Base-by-base conservation (phyloP, 2,113 vertebrate species). In the Mola mola region DNA sequence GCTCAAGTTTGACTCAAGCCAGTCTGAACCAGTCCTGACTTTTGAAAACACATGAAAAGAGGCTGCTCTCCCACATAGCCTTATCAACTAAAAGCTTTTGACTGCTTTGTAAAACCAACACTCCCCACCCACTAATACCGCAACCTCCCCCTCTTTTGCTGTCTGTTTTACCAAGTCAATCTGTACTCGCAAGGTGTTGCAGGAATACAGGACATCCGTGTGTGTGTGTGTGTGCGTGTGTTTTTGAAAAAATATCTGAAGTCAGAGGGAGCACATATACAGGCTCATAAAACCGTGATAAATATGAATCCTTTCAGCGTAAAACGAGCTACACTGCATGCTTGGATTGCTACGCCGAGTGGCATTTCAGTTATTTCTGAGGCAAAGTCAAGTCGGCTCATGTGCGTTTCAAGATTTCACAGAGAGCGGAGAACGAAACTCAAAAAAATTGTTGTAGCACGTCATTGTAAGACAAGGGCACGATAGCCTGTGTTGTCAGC, bases 31-130 rank as follows among this genome's bases (percentile, higher is more conserved):
- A 46, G 3, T 10, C 5, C 20, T 78, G 34, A 57, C 37, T 36
- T 68, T 43, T 42, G 3, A 26, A 53, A 47, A 20, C 2, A 50
- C 4, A 29, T 0, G 6, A 11, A 29, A 19, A 3, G 5, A 15
- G n/a, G 52, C 15, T 5, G 24, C 25, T 16, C 40, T 3, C 11
- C 9, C 53, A 53, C 46, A 12, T 9, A 26, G 29, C 17, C 51
- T 70, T 66, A 73, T 79, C 72, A 50, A 12, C 50, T 1, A 0
- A 11, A 29, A 37, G 38, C 58, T 19, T 60, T 61, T 8, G 13
- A 69, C 33, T 19, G 43, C 58, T 71, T 65, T 61, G 17, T 43
- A 40, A 72, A 75, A 52, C 13, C 63, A 67, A 46, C 38, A 44
- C 42, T 42, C 38, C 40, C 29, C 36, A 20, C 38, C 34, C 50